Base-by-base conservation (phyloP, 1,140 invertebrate genomes). In the Drosophila subpulchrella region DNA sequence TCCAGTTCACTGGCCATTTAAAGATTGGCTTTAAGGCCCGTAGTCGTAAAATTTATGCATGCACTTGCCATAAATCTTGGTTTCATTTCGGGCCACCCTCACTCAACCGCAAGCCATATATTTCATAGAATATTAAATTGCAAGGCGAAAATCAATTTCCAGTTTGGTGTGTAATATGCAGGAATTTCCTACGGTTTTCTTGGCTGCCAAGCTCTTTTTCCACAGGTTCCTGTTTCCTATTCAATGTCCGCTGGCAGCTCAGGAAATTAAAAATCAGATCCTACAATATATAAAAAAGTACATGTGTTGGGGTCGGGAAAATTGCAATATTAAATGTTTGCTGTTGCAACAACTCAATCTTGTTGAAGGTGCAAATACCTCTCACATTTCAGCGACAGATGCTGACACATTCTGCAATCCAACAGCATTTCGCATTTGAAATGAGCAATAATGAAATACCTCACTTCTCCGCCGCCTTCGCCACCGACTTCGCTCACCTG, bases 251-350 rank as follows among this genome's bases (percentile, higher is more conserved):
- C 34, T 68, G 62, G 44, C 57, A 65, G 41, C 30, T 24, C 62
- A 77, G 80, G 84, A 89, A 89, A 88, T 88, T 88, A 89, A 77
- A 88, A 78, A 68, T 65, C 57, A 74, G 58, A 42, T 58, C 54
- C 48, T 34, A 56, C 47, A 47, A 59, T 47, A 55, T 47, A 74
- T 20, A 63, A 74, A 50, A 50, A 63, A 51, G 56, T 42, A 60
- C 42, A 17, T 39, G 47, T 53, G 73, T 27, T 27, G 34, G 24
- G 32, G 36, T 15, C 11, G 41, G 17, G 15, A 41, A 54, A 46
- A 50, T 48, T 59, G 42, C 27, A 38, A 61, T 44, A 77, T 75
- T 76, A 44, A 76, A 76, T 63, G 60, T 53, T 58, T 68, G 50
- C 60, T 48, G 15, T n/a, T 36, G 48, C 41, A 47, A 38, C 65